Evolutionary conservation across 2,113 vertebrate species (phyloP).

Genomic region (Dryoscopus gambensis): DNA sequence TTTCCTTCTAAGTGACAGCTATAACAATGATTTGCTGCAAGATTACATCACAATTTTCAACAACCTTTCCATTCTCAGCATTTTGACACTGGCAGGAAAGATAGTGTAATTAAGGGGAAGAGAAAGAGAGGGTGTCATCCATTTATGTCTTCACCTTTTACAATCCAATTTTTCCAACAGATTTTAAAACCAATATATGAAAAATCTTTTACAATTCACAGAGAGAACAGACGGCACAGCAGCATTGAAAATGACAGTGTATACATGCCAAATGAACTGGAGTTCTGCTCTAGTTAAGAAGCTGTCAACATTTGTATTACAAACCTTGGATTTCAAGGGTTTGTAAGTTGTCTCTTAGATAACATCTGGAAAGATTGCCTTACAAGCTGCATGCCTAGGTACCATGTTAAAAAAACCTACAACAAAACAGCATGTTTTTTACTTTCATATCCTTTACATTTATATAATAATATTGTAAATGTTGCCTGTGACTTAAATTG

Average conservation of each 20-base stretch:
- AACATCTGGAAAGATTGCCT: constrained; percentile 59
- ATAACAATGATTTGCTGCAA: constrained; percentile 26
- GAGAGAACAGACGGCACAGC: constrained; percentile 59
- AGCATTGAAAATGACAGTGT: constrained; percentile 60
- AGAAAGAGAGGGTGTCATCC: neutral
- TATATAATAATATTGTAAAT: neutral
- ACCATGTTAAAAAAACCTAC: neutral
- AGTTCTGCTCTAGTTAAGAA: constrained; percentile 62
- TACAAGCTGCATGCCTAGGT: neutral
- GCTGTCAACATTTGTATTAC: constrained; percentile 64
- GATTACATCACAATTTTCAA: constrained; percentile 13
- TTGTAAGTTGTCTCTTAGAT: constrained; percentile 54
- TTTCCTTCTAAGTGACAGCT: neutral
- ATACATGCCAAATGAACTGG: constrained; percentile 42
- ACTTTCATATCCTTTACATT: neutral
- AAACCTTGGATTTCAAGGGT: constrained; percentile 51
- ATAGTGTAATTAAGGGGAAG: neutral
- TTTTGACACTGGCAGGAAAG: neutral
- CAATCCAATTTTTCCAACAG: constrained; percentile 4
- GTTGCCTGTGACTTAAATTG: neutral
- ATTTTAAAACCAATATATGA: constrained; percentile 24
- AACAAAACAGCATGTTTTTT: neutral
- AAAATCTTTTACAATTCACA: constrained; percentile 45
- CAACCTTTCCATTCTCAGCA: neutral
- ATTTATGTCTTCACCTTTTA: constrained; percentile 54